Evolutionary conservation across 2,888 invertebrate species (phyloP).

Genomic region (Palloptera scutellata): DNA sequence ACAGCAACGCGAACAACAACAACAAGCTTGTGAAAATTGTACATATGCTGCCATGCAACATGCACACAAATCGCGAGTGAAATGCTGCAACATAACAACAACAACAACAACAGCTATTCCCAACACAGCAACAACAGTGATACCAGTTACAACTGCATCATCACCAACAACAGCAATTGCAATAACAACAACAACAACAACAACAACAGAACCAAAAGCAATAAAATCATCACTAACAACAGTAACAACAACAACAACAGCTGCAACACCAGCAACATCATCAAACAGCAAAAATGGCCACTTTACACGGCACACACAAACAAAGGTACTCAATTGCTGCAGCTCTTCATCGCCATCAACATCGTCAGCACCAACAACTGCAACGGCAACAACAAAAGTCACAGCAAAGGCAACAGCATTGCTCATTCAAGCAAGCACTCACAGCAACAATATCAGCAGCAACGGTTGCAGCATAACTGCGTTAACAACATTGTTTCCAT

Average conservation of each 20-base stretch:
- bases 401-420: conserved; percentile 23
- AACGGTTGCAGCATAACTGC: conserved; percentile 29
- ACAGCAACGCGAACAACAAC: conserved; percentile 7
- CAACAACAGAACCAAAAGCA: conserved; percentile 32
- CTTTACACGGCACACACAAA: conserved; percentile 26
- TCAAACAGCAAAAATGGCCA: conserved; percentile 29
- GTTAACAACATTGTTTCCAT: conserved; percentile 43
- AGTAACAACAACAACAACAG: conserved; percentile 27
- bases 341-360: conserved; percentile 29
- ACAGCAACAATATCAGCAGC: conserved; percentile 29
- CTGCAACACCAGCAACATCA: conserved; percentile 31
- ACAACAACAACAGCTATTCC: conserved; percentile 43
- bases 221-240: conserved; percentile 17
- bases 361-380: conserved; percentile 24
- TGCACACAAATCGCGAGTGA: too few relatives aligned
- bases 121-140: conserved; percentile 30
- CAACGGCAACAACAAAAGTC: conserved; percentile 24
- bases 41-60: conserved; percentile 29
- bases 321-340: conserved; percentile 25
- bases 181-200: conserved; percentile 41
- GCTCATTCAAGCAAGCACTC: conserved; percentile 22
- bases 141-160: conserved; percentile 35
- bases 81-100: conserved; percentile 37
- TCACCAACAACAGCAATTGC: conserved; percentile 31
- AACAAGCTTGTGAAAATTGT: conserved; percentile 17